Base-by-base conservation (phyloP, 2,113 vertebrate species). In the Mormoops blainvillei region DNA sequence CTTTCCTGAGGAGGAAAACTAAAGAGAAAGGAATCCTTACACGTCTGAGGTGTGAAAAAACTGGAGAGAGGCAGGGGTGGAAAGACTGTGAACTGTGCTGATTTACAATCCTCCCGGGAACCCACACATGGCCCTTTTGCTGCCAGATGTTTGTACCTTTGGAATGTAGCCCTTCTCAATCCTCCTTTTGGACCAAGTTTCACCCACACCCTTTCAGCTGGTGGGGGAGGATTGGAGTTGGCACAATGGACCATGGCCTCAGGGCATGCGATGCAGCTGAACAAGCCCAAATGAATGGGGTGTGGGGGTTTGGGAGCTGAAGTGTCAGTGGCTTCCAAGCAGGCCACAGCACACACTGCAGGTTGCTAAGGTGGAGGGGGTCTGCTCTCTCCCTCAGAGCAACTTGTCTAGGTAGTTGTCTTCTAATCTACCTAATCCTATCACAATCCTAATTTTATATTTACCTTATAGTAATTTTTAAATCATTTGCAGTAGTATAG, bases 41-140 rank as follows among this genome's bases (percentile, higher is more conserved):
- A 24, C 31, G 12, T 38, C 54, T 26, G 19, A 76, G 70, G 12
- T 61, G 18, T 65, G 16, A 73, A 73, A 77, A 63, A 38, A 54
- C 24, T 19, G 22, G 68, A 54, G 67, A 87, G 63, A 78, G 24
- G 1, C 9, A 7, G n/a, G 15, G 9, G 2, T 24, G 1, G 4
- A 8, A 5, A 0, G 16, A 26, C 33, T 33, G 14, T n/a, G 22
- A 48, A 45, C 8, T 4, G 24, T 6, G 8, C 7, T 41, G 2
- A 18, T n/a, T 68, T 16, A 58, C 36, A 26, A 48, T 4, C 19
- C 7, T 28, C 7, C 28, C 3, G 4, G 1, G 0, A 22, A 7
- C 20, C 56, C 13, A 52, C 50, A 52, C 28, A 36, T 28, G 4
- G n/a, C 41, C 41, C 16, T 41, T 63, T 16, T 3, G 31, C 48